Base-by-base conservation (phyloP, 2,888 invertebrate species). In the Yponomeuta cagnagella region DNA sequence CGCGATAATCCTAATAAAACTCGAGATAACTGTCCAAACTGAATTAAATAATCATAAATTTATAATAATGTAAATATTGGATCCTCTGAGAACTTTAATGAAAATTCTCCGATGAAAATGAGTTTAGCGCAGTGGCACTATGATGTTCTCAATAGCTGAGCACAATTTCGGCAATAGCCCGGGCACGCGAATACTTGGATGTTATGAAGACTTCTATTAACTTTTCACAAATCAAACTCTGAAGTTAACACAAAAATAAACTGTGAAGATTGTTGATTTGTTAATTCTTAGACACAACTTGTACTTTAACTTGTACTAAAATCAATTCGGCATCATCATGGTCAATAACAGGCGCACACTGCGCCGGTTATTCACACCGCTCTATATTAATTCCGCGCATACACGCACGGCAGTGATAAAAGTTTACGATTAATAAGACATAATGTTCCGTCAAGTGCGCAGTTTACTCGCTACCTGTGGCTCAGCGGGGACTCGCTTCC, bases 1-100 rank as follows among this genome's bases (percentile, higher is more conserved):
- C 33, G 33, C 8, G 65, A n/a, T 65, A 33, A 65, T 65, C 33
- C 65, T 65, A 33, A 65, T 33, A 65, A 65, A 65, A 65, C 65
- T 12, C 12, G 33, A 65, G 65, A 30, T 12, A 31, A 10, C 30
- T 23, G 33, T 12, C 2, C 65, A 33, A 33, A 65, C 33, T 65
- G 33, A 10, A 65, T 65, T 64, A 64, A 64, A 64, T 30, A 31
- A 64, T 10, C 31, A 58, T 58, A 58, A 58, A 15, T 58, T 12
- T 58, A 58, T 58, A 12, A 10, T 58, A 12, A 15, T 12, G 12
- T 4, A 58, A 58, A 58, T 15, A 58, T 58, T 58, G 3, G 15
- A 58, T 58, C 52, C 52, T 15, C 8, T 58, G 15, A 5, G 5
- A 15, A 58, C 15, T 15, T 58, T 58, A 58, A 58, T 58, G 15